Percentiles rank a stretch among this genome's conserved stretches.
Evolutionary conservation across 2,888 invertebrate genomes (phyloP).

Genomic region (Tetragnatha montana): DNA sequence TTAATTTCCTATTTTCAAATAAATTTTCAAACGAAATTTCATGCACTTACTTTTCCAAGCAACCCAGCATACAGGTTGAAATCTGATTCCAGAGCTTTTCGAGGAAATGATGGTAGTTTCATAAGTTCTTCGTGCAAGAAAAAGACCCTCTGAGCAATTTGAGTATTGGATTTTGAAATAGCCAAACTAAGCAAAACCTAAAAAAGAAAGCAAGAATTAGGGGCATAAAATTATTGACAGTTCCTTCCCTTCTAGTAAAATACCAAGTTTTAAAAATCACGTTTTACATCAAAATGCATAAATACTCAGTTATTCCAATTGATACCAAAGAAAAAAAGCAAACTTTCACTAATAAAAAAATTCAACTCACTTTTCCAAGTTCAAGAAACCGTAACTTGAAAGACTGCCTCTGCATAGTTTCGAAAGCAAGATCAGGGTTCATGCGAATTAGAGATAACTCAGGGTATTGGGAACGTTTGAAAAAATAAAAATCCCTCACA

Average conservation of each 20-base stretch:
- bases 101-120: slow-evolving; percentile 97
- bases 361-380: slow-evolving; percentile 86
- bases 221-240: not conserved
- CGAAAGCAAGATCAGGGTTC: slow-evolving; percentile 92
- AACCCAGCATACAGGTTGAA: slow-evolving; percentile 92
- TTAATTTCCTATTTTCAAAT: not conserved
- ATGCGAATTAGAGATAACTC: slow-evolving; percentile 95
- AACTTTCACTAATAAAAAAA: not conserved
- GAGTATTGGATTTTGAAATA: slow-evolving; percentile 76
- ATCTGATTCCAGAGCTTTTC: slow-evolving; percentile 97
- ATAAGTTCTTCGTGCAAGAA: slow-evolving; percentile 99
- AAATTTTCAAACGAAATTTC: not conserved
- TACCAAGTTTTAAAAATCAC: too few relatives aligned
- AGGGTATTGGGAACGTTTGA: slow-evolving; percentile 97
- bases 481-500: slow-evolving; percentile 96
- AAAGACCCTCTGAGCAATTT: slow-evolving; percentile 97
- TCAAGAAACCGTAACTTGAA: slow-evolving; percentile 95
- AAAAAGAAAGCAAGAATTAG: not conserved
- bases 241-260: too few relatives aligned
- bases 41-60: slow-evolving; percentile 84
- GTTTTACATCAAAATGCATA: too few relatives aligned
- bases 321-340: too few relatives aligned
- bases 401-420: slow-evolving; percentile 92
- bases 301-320: too few relatives aligned
- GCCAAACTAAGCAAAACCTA: slow-evolving; percentile 77